Base-by-base conservation (phyloP, 2,113 vertebrate species). In the Nothoprocta perdicaria region DNA sequence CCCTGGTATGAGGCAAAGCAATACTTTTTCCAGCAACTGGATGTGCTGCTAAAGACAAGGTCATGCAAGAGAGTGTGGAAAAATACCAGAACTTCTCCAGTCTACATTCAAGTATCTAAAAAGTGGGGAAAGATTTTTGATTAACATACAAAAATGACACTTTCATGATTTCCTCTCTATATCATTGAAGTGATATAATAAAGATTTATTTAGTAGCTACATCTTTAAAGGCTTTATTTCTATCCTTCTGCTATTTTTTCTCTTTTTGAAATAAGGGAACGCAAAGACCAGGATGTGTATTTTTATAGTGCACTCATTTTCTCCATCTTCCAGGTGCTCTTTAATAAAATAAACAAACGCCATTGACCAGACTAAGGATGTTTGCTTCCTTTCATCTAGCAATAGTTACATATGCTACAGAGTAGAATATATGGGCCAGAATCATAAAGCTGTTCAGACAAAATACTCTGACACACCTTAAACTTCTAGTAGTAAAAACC, bases 1-100 rank as follows among this genome's bases (percentile, higher is more conserved):
- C 73, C 46, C 14, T 72, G 23, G 33, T 93, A 91, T 52, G 73
- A 88, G 57, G 73, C 60, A 80, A 83, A 86, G 6, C 45, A 93
- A n/a, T 29, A 57, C 52, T 40, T 78, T 86, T 78, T 91, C 46
- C 53, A 81, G 57, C 33, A 94, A 75, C 73, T 48, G 38, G 18
- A 72, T 71, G 38, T 0, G 0, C 7, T 63, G 17, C 52, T 69
- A 71, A 38, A 52, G 26, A 92, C 43, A 71, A 78, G 4, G 9
- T 83, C 11, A 7, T 26, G 24, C 46, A 91, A 78, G 12, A 40
- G 6, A 45, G 9, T 16, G 52, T 65, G 19, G 8, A 19, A 80
- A 89, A 80, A 2, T 16, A 55, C 60, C 6, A 85, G 29, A 66
- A 45, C 4, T 80, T 84, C 35, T 45, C 61, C 24, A 14, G 80